Conservation (phyloP, 2,113 vertebrate genomes). For the Nothoprocta pentlandii region DNA sequence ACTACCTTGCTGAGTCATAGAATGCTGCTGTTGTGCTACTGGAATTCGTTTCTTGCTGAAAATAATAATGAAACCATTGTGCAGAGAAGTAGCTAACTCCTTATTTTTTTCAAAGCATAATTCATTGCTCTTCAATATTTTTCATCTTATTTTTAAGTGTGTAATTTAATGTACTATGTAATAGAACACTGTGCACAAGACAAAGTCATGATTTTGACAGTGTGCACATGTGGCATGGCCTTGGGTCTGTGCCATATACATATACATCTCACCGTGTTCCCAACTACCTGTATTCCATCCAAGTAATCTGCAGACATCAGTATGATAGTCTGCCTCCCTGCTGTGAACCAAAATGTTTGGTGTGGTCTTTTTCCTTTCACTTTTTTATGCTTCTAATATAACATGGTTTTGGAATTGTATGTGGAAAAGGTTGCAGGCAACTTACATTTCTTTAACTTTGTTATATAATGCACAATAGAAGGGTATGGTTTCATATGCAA, state of each 20-base stretch:
- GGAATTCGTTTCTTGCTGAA: conserved; percentile 16
- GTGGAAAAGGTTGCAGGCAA: background rate
- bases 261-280: background rate
- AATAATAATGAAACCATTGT: background rate
- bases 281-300: rapidly evolving
- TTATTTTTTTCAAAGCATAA: background rate
- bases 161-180: background rate
- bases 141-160: background rate
- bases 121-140: background rate
- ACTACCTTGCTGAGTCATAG: background rate
- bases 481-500: rapidly evolving
- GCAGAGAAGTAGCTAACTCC: background rate
- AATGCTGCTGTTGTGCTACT: background rate
- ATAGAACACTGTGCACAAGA: background rate
- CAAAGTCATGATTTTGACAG: background rate
- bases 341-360: background rate
- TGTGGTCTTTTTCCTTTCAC: background rate
- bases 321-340: background rate
- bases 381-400: background rate
- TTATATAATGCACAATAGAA: background rate
- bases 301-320: background rate
- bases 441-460: background rate
- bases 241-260: background rate
- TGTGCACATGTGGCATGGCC: background rate
- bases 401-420: background rate